These are phyloP conservation scores for Drosophila stalkeri DNA, from an alignment of 2,888 invertebrate genomes.

Conservation along the genomic window DNA sequence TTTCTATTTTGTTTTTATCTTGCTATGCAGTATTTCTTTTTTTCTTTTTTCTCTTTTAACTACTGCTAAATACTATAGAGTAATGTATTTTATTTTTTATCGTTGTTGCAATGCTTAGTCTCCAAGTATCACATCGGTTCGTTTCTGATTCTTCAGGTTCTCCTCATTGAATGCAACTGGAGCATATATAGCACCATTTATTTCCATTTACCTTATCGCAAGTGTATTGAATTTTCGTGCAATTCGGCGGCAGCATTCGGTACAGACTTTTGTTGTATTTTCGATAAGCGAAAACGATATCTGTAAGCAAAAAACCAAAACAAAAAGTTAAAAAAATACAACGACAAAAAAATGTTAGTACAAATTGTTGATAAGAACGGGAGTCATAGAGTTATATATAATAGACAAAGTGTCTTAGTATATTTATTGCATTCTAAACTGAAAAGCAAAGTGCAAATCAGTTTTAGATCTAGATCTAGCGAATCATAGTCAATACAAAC, in stretches of 20 bases:
- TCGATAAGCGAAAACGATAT: constrained; percentile 82
- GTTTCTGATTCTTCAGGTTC: constrained; percentile 49
- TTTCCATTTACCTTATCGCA: constrained; percentile 64
- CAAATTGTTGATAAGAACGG: constrained; percentile 49
- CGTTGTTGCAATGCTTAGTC: constrained; percentile 62
- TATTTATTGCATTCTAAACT: background rate
- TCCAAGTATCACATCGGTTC: constrained; percentile 70
- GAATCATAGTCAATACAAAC: background rate
- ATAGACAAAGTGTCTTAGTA: background rate
- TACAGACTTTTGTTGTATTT: constrained; percentile 73
- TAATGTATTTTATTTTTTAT: constrained; percentile 42
- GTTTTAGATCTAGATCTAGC: background rate
- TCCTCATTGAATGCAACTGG: constrained; percentile 59
- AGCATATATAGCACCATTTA: constrained; percentile 49
- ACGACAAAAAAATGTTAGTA: constrained; percentile 39
- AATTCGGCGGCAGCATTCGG: constrained; percentile 64
- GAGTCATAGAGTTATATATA: constrained; percentile 9
- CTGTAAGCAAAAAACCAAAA: constrained; percentile 58
- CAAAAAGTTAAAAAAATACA: constrained; percentile 42
- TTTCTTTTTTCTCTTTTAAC: background rate
- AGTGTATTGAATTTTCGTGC: constrained; percentile 49
- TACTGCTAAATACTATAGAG: constrained; percentile 35
- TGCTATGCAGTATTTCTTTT: background rate
- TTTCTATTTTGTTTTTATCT: background rate
- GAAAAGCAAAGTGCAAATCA: background rate